Conservation (phyloP, 2,888 invertebrate genomes). For the Philereme vetulata region DNA sequence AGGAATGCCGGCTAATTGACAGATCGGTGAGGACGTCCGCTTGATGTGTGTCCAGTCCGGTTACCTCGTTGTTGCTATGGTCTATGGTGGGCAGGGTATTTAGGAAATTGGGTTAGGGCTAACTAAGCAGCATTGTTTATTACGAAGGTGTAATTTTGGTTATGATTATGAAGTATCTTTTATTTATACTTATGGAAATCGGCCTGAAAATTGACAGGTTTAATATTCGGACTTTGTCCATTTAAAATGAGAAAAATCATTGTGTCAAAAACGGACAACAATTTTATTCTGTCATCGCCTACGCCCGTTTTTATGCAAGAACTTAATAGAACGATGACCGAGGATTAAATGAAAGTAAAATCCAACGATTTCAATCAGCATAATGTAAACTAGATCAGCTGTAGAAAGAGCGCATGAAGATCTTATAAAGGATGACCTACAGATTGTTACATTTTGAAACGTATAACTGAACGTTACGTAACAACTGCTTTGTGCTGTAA, state of each 20-base stretch:
- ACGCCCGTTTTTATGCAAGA: no score
- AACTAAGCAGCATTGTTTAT: constrained; percentile 4
- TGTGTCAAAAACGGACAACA: no score
- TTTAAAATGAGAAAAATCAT: no score
- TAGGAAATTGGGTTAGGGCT: constrained; percentile 8
- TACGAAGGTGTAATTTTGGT: constrained; percentile 5
- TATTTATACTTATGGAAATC: background rate
- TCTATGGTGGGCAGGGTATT: constrained; percentile 20
- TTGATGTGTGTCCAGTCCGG: constrained; percentile 41
- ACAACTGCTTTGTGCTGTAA: constrained; percentile 69
- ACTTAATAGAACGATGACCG: no score
- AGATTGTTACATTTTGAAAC: constrained; percentile 60
- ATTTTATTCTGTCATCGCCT: no score
- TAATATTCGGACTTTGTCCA: no score
- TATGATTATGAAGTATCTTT: constrained; percentile 1
- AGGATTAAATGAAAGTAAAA: no score
- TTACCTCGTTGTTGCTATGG: constrained; percentile 19
- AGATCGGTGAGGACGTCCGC: constrained; percentile 67
- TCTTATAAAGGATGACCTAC: constrained; percentile 47
- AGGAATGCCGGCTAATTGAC: constrained; percentile 77
- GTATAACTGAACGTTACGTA: constrained; percentile 66
- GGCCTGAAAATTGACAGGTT: no score
- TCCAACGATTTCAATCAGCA: background rate
- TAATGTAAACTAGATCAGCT: background rate
- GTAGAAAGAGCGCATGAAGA: constrained; percentile 25